phyloP scores from a whole-genome alignment of 2,888 invertebrate species.

The Tillus elongatus region DNA sequence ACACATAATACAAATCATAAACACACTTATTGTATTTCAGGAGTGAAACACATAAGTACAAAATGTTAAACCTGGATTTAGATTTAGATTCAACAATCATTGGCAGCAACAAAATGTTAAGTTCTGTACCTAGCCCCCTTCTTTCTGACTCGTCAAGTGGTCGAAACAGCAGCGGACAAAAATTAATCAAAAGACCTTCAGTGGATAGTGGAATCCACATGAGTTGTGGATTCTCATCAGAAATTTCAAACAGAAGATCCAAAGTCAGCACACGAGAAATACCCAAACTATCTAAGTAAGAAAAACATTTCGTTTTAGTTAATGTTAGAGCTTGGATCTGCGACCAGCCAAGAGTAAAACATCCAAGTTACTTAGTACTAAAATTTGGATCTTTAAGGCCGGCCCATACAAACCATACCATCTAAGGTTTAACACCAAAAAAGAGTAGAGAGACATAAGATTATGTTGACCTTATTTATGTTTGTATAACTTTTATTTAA shows the following conservation, averaged over 20 bases:
- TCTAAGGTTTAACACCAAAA: too few relatives aligned
- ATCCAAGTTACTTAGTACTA: too few relatives aligned
- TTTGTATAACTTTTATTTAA: too few relatives aligned
- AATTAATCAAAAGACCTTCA: constrained; percentile 62
- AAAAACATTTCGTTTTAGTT: too few relatives aligned
- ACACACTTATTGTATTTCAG: constrained; percentile 34
- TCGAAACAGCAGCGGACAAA: constrained; percentile 31
- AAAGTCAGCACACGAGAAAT: constrained; percentile 34
- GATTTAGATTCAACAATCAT: constrained; percentile 34
- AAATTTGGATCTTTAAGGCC: too few relatives aligned
- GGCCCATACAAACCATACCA: too few relatives aligned
- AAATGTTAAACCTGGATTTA: constrained; percentile 43
- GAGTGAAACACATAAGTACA: constrained; percentile 44
- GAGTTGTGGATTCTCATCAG: constrained; percentile 37
- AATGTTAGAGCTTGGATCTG: too few relatives aligned
- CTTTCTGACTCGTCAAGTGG: constrained; percentile 35
- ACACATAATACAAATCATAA: not conserved
- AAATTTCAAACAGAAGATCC: constrained; percentile 25
- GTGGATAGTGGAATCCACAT: constrained; percentile 75
- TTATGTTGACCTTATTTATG: too few relatives aligned
- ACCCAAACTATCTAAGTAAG: constrained; percentile 43
- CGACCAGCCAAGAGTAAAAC: too few relatives aligned
- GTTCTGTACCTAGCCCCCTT: constrained; percentile 35
- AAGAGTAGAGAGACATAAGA: too few relatives aligned
- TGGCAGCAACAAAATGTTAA: constrained; percentile 32